phyloP scores from a whole-genome alignment of 2,888 invertebrate species.

The Salticus scenicus region DNA sequence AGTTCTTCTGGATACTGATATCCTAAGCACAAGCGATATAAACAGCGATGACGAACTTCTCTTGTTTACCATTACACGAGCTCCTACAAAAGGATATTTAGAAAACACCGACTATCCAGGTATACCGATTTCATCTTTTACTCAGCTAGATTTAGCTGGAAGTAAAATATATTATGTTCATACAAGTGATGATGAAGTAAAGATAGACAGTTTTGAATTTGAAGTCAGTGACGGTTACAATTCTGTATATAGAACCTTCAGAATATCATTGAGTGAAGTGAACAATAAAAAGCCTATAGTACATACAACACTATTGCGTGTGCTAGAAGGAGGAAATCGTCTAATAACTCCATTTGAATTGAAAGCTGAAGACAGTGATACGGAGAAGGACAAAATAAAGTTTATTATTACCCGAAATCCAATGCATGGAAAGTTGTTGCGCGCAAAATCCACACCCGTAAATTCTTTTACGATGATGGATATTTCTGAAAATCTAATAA shows the following conservation, averaged over 20 bases:
- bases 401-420: slow-evolving; percentile 75
- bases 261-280: slow-evolving; percentile 75
- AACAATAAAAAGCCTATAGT: slow-evolving; percentile 76
- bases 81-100: slow-evolving; percentile 75
- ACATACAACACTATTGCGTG: slow-evolving; percentile 74
- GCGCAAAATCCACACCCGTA: slow-evolving; percentile 73
- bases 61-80: slow-evolving; percentile 75
- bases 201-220: slow-evolving; percentile 76
- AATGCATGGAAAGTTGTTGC: slow-evolving; percentile 74
- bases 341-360: slow-evolving; percentile 76
- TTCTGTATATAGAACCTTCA: slow-evolving; percentile 74
- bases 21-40: slow-evolving; percentile 75
- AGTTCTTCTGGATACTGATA: slow-evolving; percentile 74
- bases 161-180: slow-evolving; percentile 76
- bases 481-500: slow-evolving; percentile 74
- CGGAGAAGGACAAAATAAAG: slow-evolving; percentile 73
- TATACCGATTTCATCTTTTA: slow-evolving; percentile 74
- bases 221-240: slow-evolving; percentile 76
- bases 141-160: slow-evolving; percentile 75
- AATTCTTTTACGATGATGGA: slow-evolving; percentile 75
- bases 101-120: slow-evolving; percentile 74
- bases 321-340: slow-evolving; percentile 75
- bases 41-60: slow-evolving; percentile 75
- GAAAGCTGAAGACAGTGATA: slow-evolving; percentile 75
- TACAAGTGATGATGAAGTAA: slow-evolving; percentile 74